A percentile compares a stretch with the other conserved stretches of the same genome.
Evolutionary conservation across 2,113 vertebrate species (phyloP).

Genomic region (Chlamydotis undulata): DNA sequence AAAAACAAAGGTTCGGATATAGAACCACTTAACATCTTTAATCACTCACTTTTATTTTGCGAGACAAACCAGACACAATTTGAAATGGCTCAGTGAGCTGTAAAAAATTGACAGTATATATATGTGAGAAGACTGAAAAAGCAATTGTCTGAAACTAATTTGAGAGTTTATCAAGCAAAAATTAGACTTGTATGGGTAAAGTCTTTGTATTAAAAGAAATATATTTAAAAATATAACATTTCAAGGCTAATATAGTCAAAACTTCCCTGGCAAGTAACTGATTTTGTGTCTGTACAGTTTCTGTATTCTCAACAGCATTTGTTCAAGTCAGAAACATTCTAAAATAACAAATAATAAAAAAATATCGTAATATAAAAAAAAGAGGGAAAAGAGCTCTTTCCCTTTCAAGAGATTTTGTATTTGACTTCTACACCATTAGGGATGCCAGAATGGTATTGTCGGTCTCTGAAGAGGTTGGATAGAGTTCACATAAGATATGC

Average conservation of each 20-base stretch:
- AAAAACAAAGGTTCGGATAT: neutral
- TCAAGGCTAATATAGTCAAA: constrained; percentile 17
- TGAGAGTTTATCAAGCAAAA: constrained; percentile 66
- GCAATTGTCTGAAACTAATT: constrained; percentile 69
- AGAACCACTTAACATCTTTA: constrained; percentile 22
- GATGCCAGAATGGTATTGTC: neutral
- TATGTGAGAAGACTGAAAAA: constrained; percentile 45
- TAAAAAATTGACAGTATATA: constrained; percentile 62
- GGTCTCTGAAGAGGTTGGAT: neutral
- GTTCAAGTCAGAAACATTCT: neutral
- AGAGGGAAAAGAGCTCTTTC: accelerated
- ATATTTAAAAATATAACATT: constrained; percentile 28
- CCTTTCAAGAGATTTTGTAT: neutral
- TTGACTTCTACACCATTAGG: neutral
- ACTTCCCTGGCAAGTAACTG: neutral
- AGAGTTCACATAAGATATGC: neutral
- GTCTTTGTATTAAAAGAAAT: constrained; percentile 31
- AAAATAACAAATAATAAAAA: constrained; percentile 6
- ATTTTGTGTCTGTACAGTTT: neutral
- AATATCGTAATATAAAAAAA: neutral
- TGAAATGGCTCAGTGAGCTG: constrained; percentile 52
- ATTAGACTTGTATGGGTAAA: constrained; percentile 41
- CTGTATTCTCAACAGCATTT: neutral
- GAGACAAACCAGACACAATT: constrained; percentile 57
- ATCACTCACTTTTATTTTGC: constrained; percentile 44